Evolutionary conservation across 1,140 invertebrate species (phyloP).

Genomic region (Oryzaephilus surinamensis): DNA sequence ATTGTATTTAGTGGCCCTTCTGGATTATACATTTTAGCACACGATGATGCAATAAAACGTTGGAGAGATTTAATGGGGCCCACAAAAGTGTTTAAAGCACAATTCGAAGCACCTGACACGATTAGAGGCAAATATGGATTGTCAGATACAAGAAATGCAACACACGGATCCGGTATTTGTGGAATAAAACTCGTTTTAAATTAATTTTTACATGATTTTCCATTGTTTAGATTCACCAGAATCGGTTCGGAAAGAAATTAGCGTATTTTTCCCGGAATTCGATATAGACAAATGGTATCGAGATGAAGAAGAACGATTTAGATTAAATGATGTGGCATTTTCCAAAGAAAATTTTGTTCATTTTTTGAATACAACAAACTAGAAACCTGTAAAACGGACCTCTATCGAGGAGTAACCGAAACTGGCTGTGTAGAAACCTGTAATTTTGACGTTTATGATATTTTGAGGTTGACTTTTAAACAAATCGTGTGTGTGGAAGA

Average conservation of each 20-base stretch:
- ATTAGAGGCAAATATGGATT: constrained; percentile 75
- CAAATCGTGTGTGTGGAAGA: too few species aligned
- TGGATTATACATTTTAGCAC: constrained; percentile 64
- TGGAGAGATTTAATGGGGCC: constrained; percentile 82
- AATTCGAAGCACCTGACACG: constrained; percentile 62
- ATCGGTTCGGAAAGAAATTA: constrained; percentile 66
- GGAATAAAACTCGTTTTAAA: too few species aligned
- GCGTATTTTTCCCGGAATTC: constrained; percentile 77
- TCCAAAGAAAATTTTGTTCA: too few species aligned
- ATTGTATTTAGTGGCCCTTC: constrained; percentile 60
- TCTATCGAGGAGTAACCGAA: too few species aligned
- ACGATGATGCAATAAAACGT: constrained; percentile 59
- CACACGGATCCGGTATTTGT: constrained; percentile 83
- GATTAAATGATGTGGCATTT: too few species aligned
- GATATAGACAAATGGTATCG: constrained; percentile 44
- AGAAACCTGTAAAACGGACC: too few species aligned
- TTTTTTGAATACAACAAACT: too few species aligned
- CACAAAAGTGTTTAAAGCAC: constrained; percentile 72
- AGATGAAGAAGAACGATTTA: constrained; percentile 42
- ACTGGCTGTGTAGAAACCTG: too few species aligned
- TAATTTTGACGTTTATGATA: too few species aligned
- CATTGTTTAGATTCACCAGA: constrained; percentile 26
- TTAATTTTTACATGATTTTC: constrained; percentile 14
- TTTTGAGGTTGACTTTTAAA: too few species aligned
- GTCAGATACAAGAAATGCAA: constrained; percentile 85